These are phyloP conservation scores for Oscarella lobularis DNA, from an alignment of 37 sponge, comb jelly and placozoan species.

Conservation along the genomic window DNA sequence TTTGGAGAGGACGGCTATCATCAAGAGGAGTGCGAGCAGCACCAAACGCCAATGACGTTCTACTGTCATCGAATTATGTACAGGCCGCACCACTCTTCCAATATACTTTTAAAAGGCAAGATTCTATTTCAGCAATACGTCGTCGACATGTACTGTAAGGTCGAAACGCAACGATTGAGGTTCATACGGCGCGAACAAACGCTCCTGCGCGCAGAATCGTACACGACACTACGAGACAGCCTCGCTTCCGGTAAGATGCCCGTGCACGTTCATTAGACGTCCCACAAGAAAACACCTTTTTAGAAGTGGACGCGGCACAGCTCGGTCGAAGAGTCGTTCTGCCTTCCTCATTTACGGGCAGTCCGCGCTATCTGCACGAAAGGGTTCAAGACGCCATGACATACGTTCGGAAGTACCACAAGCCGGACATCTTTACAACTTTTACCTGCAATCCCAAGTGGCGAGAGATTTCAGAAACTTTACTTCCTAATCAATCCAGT, in stretches of 20 bases:
- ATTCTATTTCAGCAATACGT: conserved; percentile 11
- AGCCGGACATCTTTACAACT: conserved; percentile 14
- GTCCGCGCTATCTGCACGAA: conserved; percentile 13
- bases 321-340: not conserved
- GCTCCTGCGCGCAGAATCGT: not conserved
- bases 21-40: not conserved
- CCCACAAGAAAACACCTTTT: no score
- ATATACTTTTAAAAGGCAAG: not conserved
- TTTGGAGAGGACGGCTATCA: not conserved
- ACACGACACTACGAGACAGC: not conserved
- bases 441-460: conserved; percentile 19
- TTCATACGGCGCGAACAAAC: not conserved
- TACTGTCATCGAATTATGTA: not conserved
- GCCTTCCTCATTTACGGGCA: conserved; percentile 12
- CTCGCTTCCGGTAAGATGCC: conserved; percentile 4
- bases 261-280: not conserved
- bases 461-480: not conserved
- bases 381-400: conserved; percentile 11
- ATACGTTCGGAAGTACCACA: not conserved
- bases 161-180: not conserved
- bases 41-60: not conserved
- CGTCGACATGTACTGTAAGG: conserved; percentile 1
- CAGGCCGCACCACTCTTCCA: not conserved
- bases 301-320: not conserved
- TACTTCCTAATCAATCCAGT: not conserved